phyloP scores from a whole-genome alignment of 2,888 invertebrate genomes.

The Julus scandinavius region DNA sequence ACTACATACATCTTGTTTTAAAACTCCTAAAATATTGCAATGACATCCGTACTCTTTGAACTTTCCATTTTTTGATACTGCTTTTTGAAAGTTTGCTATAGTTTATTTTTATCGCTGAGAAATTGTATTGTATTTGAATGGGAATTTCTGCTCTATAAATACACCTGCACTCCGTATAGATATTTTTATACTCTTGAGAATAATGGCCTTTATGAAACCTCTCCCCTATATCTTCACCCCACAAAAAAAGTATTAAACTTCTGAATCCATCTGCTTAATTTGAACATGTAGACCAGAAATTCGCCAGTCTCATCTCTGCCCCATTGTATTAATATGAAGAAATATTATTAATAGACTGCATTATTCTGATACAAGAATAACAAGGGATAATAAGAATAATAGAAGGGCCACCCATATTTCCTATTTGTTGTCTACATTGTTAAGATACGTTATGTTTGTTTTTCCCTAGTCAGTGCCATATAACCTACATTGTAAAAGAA shows the following conservation, averaged over 20 bases:
- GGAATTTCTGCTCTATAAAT: conserved; percentile 1
- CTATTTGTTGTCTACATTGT: conserved; percentile 24
- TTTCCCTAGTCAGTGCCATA: neutral
- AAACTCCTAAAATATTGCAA: too few species aligned
- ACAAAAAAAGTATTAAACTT: neutral
- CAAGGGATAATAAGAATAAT: neutral
- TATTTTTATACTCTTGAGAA: neutral
- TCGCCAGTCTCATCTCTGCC: conserved; percentile 10
- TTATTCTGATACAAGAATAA: conserved; percentile 29
- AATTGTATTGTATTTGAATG: neutral
- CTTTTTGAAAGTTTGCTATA: too few species aligned
- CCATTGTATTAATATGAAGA: conserved; percentile 15
- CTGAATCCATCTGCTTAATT: conserved; percentile 22
- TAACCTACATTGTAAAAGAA: neutral
- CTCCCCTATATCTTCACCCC: neutral
- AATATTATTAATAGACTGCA: conserved; percentile 10
- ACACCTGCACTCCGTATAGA: neutral
- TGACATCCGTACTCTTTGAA: too few species aligned
- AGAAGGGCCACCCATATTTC: conserved; percentile 37
- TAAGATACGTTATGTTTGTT: neutral
- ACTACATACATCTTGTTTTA: too few species aligned
- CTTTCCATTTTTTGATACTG: too few species aligned
- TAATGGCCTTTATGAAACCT: neutral
- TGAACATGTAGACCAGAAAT: neutral
- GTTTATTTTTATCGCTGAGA: too few species aligned